Conservation (phyloP, 2,888 invertebrate species). For the Meteorus cinctellus region DNA sequence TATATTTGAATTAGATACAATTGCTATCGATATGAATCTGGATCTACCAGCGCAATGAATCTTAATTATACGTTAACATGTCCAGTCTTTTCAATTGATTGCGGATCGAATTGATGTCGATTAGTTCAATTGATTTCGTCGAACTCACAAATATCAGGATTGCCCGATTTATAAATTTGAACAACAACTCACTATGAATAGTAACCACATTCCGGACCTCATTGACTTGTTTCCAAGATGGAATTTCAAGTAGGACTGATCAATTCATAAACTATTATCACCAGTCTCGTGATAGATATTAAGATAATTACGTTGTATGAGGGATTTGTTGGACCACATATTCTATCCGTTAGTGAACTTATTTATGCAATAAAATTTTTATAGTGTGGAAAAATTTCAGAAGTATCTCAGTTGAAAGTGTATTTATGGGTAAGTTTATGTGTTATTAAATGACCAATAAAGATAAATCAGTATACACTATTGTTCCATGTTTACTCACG, state of each 20-base stretch:
- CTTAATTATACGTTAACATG: background rate
- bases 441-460: background rate
- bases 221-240: too few relatives aligned
- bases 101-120: background rate
- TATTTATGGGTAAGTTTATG: background rate
- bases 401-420: too few relatives aligned
- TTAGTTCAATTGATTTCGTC: background rate
- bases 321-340: too few relatives aligned
- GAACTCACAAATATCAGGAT: background rate
- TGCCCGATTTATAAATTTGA: background rate
- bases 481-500: background rate
- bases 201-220: too few relatives aligned
- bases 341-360: background rate
- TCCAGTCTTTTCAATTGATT: background rate
- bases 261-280: background rate
- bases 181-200: background rate
- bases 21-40: background rate
- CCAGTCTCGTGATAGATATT: background rate
- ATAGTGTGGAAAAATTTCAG: background rate
- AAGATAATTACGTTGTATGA: background rate
- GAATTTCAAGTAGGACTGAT: background rate
- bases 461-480: background rate
- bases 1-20: background rate
- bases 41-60: background rate
- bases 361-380: background rate